Conservation (phyloP, 2,888 invertebrate genomes). For the Lypha dubia region DNA sequence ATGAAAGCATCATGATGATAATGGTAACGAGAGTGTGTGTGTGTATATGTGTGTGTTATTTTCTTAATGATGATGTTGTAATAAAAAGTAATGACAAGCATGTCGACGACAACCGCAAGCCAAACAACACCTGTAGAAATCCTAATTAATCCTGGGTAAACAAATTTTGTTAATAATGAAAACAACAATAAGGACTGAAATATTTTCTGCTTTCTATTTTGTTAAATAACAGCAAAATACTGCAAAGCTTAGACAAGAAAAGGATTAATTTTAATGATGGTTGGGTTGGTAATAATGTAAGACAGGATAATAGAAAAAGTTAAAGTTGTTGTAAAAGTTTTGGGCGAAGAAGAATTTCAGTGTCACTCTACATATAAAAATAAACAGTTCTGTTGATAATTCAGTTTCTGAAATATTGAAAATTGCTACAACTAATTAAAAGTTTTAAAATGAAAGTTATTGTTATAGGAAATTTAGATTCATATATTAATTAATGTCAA, state of each 20-base stretch:
- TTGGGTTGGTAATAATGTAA: constrained; percentile 42
- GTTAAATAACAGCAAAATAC: background rate
- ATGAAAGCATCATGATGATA: constrained; percentile 11
- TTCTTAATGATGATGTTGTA: constrained; percentile 19
- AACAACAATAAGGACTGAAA: constrained; percentile 22
- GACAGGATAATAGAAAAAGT: constrained; percentile 25
- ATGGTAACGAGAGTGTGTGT: background rate
- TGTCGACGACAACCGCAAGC: constrained; percentile 65
- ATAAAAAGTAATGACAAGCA: constrained; percentile 58
- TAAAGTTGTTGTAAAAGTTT: background rate
- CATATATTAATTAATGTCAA: no score
- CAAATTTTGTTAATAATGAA: constrained; percentile 52
- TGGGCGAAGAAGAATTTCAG: background rate
- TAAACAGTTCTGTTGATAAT: no score
- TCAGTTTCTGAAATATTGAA: no score
- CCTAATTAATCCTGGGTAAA: constrained; percentile 70
- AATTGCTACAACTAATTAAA: no score
- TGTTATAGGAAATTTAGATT: no score
- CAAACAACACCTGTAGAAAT: constrained; percentile 70
- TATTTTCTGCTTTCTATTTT: background rate
- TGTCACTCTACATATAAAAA: background rate
- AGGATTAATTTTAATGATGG: constrained; percentile 53
- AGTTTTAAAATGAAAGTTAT: no score
- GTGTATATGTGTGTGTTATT: background rate
- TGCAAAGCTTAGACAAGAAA: constrained; percentile 8